Percentiles rank a stretch among this genome's conserved stretches.
Conservation (phyloP, 1,140 invertebrate genomes). For the Caerostris darwini region DNA sequence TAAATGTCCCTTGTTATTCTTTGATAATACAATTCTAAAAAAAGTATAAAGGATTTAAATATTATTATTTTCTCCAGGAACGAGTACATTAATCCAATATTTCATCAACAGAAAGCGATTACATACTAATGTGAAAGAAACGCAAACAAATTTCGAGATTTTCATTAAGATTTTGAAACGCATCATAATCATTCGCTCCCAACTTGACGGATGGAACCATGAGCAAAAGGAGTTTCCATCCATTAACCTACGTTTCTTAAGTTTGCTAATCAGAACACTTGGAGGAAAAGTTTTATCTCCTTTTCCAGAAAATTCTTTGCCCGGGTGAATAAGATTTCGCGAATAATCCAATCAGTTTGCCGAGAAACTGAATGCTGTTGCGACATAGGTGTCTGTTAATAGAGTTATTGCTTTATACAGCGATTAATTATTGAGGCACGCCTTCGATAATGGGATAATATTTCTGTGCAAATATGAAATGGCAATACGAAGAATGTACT, state of each 20-base stretch:
- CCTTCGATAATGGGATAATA: slow-evolving; percentile 52
- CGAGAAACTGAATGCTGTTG: not conserved
- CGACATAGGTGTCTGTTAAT: slow-evolving; percentile 17
- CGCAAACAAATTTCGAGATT: not conserved
- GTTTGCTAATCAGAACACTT: not conserved
- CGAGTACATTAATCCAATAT: too few relatives aligned
- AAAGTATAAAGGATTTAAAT: too few relatives aligned
- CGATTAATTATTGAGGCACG: slow-evolving; percentile 55
- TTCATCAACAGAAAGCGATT: too few relatives aligned
- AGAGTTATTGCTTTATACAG: slow-evolving; percentile 7
- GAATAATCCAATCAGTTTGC: slow-evolving; percentile 45
- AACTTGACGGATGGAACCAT: not conserved
- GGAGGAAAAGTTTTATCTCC: slow-evolving; percentile 25
- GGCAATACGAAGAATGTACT: not conserved
- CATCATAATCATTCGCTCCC: not conserved
- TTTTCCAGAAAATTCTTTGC: not conserved
- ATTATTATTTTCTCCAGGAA: too few relatives aligned
- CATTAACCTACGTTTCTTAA: not conserved
- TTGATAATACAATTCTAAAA: too few relatives aligned
- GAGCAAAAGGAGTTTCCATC: not conserved
- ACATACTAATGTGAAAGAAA: too few relatives aligned
- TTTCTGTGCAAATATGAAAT: slow-evolving; percentile 10
- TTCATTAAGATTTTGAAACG: slow-evolving; percentile 4
- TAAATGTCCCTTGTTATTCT: too few relatives aligned
- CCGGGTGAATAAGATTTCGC: not conserved